Percentiles rank a stretch among this genome's conserved stretches.
These are phyloP conservation scores for Microcebus murinus DNA, from an alignment of 2,113 vertebrate species.

Conservation along the genomic window DNA sequence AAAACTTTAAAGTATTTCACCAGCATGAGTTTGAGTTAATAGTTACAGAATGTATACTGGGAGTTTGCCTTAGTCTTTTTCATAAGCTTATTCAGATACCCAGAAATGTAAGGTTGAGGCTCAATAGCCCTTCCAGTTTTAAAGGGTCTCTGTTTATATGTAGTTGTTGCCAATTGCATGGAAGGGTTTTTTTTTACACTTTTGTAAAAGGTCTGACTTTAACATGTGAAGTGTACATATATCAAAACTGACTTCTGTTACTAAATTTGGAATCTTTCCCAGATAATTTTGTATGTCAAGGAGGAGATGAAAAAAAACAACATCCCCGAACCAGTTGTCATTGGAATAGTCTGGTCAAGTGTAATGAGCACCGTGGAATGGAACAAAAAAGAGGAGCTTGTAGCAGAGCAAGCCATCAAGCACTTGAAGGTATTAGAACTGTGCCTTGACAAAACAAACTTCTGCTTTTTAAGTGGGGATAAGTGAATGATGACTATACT, in stretches of 20 bases:
- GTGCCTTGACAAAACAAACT: neutral
- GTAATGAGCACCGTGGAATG: conserved; percentile 98
- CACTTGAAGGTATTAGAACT: conserved; percentile 93
- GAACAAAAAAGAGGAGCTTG: conserved; percentile 99
- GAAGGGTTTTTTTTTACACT: neutral
- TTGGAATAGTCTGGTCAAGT: conserved; percentile 96
- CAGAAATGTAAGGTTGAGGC: neutral
- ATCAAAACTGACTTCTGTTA: neutral
- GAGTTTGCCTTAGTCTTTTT: neutral
- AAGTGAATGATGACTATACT: neutral
- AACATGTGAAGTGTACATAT: neutral
- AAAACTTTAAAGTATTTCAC: neutral
- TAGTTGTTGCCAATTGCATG: neutral
- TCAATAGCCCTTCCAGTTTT: neutral
- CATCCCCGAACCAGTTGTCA: conserved; percentile 96
- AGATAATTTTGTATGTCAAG: conserved; percentile 95
- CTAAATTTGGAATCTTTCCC: conserved; percentile 47
- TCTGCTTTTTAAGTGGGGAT: neutral
- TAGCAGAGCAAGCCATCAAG: conserved; percentile 99
- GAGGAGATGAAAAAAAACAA: conserved; percentile 99
- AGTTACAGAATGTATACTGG: neutral
- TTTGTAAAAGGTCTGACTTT: neutral
- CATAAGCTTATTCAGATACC: neutral
- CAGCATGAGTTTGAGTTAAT: neutral
- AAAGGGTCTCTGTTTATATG: neutral